phyloP scores from a whole-genome alignment of 1,140 invertebrate species.

The Drosophila biarmipes region DNA sequence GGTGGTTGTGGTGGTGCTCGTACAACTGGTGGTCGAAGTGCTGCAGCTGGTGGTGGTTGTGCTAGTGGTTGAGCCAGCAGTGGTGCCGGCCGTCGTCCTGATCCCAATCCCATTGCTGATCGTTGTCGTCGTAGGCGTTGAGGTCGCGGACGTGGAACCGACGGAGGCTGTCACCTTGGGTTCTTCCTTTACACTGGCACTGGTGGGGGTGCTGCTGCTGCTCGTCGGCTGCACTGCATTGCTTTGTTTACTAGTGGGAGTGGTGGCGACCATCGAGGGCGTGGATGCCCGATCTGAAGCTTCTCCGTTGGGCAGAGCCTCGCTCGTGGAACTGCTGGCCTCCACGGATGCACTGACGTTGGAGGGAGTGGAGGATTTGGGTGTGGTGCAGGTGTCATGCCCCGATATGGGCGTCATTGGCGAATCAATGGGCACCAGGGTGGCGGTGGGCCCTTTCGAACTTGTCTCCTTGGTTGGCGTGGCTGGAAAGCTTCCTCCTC shows the following conservation, averaged over 20 bases:
- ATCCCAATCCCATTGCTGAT: constrained; percentile 36
- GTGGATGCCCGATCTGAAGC: constrained; percentile 60
- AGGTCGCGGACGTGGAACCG: constrained; percentile 65
- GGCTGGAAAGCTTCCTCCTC: neutral
- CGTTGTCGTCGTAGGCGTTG: constrained; percentile 51
- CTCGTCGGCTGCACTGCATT: constrained; percentile 55
- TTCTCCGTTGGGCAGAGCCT: constrained; percentile 51
- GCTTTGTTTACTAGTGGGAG: constrained; percentile 68
- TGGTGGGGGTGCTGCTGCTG: constrained; percentile 66
- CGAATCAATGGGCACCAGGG: constrained; percentile 84
- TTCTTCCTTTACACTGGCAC: constrained; percentile 55
- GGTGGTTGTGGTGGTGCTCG: constrained; percentile 30
- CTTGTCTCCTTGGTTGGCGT: constrained; percentile 62
- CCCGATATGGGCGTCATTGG: constrained; percentile 19
- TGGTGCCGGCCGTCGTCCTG: constrained; percentile 9
- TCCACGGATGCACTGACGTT: constrained; percentile 34
- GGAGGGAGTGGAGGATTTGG: constrained; percentile 10
- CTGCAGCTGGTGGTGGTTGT: constrained; percentile 27
- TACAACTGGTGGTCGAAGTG: constrained; percentile 20
- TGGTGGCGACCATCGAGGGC: constrained; percentile 73
- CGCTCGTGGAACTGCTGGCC: constrained; percentile 55
- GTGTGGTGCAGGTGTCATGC: constrained; percentile 24
- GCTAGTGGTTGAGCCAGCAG: neutral
- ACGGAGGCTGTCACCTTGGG: constrained; percentile 59
- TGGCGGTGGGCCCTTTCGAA: constrained; percentile 41